Evolutionary conservation across 2,888 invertebrate genomes (phyloP), one percentile per base, ranked within the genome.

Genomic region (Altica lythri): DNA sequence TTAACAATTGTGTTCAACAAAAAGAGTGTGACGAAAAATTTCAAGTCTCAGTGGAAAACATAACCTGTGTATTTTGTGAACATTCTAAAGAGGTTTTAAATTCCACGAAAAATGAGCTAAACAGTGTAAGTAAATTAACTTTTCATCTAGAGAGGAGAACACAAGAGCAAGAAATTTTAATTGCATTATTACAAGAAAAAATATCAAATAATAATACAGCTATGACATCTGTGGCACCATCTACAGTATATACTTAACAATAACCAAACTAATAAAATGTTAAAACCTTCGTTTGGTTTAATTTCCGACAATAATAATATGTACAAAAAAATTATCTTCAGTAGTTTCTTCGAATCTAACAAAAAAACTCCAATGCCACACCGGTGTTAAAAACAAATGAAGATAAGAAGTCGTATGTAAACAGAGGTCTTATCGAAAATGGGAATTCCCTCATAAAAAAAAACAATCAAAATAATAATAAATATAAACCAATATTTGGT

Each of bases 401-500:
- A 22, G 22, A 22, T 22, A 22, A 22, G 8, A 4, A 5, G 8
- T 22, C 22, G 22, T 22, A 5, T 22, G 8, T 22, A 22, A 22
- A 22, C 8, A 22, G 22, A 8, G 8, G 8, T 22, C 22, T 22
- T 22, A 22, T 22, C 22, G 22, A 4, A 8, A n/a, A n/a, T n/a
- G 22, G 22, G 22, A 22, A 22, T 22, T 22, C 22, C 22, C 22
- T 22, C 22, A 22, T 5, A 22, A 22, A 22, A 22, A 22, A 22
- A 22, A 22, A 22, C 22, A 5, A 22, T 9, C 18, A 37, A 8
- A 14, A 14, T n/a, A 37, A 37, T 37, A 42, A 42, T 18, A 30
- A 29, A 45, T 32, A 30, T 32, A 19, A 45, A 45, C 32, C 45
- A 16, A 12, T 45, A 12, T 29, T 45, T 12, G 45, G 34, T 18